Evolutionary conservation across 1,140 invertebrate genomes (phyloP).

Genomic region (Oreohelix idahoensis): DNA sequence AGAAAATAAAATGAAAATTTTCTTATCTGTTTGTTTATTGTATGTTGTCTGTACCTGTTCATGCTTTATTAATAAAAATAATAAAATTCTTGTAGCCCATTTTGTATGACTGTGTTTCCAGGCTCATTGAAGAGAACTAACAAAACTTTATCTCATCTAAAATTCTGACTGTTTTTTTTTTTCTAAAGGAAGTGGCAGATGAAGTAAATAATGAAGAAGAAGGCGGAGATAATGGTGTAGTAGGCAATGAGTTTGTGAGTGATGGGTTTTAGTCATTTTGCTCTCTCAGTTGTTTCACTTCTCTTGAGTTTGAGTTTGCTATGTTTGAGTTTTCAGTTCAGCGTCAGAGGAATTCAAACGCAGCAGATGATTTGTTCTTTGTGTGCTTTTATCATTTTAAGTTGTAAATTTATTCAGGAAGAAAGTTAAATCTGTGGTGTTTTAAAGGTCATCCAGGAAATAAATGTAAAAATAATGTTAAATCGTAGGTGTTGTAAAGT

Average conservation of each 20-base stretch:
- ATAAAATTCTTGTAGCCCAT: too few species aligned
- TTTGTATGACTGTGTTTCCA: too few species aligned
- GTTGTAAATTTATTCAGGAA: background rate
- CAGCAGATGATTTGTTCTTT: background rate
- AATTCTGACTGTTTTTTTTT: background rate
- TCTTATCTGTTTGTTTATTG: too few species aligned
- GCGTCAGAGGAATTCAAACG: background rate
- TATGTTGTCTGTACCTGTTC: too few species aligned
- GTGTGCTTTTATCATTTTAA: background rate
- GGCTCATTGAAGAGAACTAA: too few species aligned
- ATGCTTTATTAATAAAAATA: too few species aligned
- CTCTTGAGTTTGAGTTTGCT: background rate
- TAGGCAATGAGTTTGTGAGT: conserved; percentile 11
- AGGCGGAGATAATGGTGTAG: background rate
- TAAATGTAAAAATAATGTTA: too few species aligned
- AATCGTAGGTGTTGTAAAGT: too few species aligned
- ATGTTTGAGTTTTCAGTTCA: background rate
- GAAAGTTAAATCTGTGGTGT: background rate
- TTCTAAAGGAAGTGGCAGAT: background rate
- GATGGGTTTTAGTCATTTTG: background rate
- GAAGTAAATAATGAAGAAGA: background rate
- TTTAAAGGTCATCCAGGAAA: too few species aligned
- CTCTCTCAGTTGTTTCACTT: background rate
- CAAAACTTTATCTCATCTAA: background rate
- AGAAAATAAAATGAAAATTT: too few species aligned